Evolutionary conservation across 92 coral and sea anemone species (phyloP).

Genomic region (Epizoanthus illoricatus): DNA sequence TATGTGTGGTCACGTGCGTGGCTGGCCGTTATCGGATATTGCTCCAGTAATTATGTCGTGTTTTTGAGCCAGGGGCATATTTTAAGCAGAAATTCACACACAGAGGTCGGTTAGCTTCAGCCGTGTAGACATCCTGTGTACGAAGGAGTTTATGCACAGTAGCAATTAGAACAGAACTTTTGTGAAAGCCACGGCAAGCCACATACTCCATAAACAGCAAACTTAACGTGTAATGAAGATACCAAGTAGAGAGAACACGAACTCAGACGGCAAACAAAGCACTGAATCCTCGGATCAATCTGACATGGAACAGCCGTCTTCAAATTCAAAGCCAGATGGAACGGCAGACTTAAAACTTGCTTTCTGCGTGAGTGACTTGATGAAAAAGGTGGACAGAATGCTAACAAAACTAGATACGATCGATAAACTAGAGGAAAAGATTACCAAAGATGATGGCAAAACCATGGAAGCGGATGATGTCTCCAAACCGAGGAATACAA

Average conservation of each 20-base stretch:
- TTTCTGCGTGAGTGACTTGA: slow-evolving; percentile 44
- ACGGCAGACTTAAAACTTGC: slow-evolving; percentile 23
- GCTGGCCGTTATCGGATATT: slow-evolving; percentile 29
- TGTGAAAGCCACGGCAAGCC: neutral
- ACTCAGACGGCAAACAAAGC: neutral
- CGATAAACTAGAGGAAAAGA: slow-evolving; percentile 34
- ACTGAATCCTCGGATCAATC: slow-evolving; percentile 6
- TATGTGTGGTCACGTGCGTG: too few species aligned
- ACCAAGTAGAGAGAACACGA: slow-evolving; percentile 8
- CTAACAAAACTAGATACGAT: slow-evolving; percentile 34
- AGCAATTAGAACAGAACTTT: neutral
- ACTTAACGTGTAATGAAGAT: slow-evolving; percentile 1
- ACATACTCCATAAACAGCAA: neutral
- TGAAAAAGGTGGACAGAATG: slow-evolving; percentile 43
- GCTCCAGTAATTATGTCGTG: slow-evolving; percentile 8
- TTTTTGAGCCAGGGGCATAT: slow-evolving; percentile 22
- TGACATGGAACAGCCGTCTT: slow-evolving; percentile 4
- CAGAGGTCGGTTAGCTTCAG: neutral
- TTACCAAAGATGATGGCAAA: slow-evolving; percentile 20
- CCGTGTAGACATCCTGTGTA: neutral
- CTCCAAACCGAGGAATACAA: neutral
- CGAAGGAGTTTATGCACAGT: neutral
- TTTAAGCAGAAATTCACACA: slow-evolving; percentile 7
- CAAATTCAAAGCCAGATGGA: slow-evolving; percentile 32
- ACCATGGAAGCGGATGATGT: neutral